Conservation (phyloP, 2,113 vertebrate species). For the Aphyosemion australe region DNA sequence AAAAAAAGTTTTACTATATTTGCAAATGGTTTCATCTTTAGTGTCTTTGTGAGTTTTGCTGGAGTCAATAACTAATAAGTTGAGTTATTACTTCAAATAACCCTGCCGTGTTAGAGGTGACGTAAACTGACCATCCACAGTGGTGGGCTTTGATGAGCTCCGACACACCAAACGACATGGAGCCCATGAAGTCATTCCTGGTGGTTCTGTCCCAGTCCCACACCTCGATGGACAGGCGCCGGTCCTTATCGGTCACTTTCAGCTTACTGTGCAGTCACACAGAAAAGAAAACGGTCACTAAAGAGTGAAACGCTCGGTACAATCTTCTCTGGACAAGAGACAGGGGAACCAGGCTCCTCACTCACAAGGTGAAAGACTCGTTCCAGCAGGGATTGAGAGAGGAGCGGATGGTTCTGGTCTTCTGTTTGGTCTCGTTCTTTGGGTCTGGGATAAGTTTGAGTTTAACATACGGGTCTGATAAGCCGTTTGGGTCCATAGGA, state of each 20-base stretch:
- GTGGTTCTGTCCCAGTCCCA: constrained; percentile 99
- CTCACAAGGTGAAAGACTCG: constrained; percentile 91
- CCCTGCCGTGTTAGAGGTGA: neutral
- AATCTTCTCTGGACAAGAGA: too few species aligned
- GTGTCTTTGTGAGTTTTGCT: too few species aligned
- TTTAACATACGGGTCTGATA: constrained; percentile 96
- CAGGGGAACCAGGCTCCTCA: neutral
- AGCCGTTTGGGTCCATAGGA: constrained; percentile 97
- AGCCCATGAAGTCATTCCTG: constrained; percentile 97
- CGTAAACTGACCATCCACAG: constrained; percentile 85
- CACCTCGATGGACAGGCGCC: constrained; percentile 91
- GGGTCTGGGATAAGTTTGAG: constrained; percentile 97
- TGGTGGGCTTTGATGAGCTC: constrained; percentile 92
- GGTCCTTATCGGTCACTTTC: constrained; percentile 92
- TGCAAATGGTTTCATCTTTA: too few species aligned
- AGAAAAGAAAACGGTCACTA: neutral
- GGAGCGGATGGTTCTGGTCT: constrained; percentile 96
- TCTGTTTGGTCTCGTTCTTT: constrained; percentile 96
- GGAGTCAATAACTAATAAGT: too few species aligned
- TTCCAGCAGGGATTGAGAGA: constrained; percentile 96
- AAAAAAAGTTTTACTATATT: too few species aligned
- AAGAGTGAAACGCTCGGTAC: too few species aligned
- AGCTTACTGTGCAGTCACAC: constrained; percentile 82
- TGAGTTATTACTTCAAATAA: too few species aligned
- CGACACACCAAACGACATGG: constrained; percentile 95